phyloP scores from a whole-genome alignment of 2,888 invertebrate genomes.

The Blastobasis lacticolella region DNA sequence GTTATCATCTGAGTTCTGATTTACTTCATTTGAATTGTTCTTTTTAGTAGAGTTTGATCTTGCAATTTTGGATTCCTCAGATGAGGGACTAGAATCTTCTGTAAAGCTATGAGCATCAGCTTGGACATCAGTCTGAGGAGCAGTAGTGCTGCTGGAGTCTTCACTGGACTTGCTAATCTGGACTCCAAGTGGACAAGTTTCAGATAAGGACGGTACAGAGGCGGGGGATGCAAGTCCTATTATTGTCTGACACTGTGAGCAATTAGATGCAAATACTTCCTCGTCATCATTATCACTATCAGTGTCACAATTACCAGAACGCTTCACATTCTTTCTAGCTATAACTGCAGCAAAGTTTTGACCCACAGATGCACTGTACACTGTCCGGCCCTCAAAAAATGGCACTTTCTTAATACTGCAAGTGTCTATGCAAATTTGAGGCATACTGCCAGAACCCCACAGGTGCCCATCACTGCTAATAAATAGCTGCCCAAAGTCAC shows the following conservation, averaged over 20 bases:
- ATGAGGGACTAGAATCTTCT: constrained; percentile 73
- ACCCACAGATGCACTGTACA: constrained; percentile 83
- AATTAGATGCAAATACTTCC: constrained; percentile 78
- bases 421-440: constrained; percentile 77
- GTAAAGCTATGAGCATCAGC: constrained; percentile 69
- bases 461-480: constrained; percentile 79
- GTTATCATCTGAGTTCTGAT: constrained; percentile 30
- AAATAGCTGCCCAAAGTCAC: constrained; percentile 77
- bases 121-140: constrained; percentile 71
- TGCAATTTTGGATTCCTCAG: constrained; percentile 69
- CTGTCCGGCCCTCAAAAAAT: constrained; percentile 80
- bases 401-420: constrained; percentile 76
- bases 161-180: constrained; percentile 76
- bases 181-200: constrained; percentile 77
- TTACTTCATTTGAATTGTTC: constrained; percentile 27
- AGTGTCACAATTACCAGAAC: constrained; percentile 70
- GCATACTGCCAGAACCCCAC: constrained; percentile 81
- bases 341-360: constrained; percentile 84
- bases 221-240: constrained; percentile 73
- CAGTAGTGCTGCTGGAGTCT: constrained; percentile 76
- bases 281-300: constrained; percentile 76
- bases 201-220: constrained; percentile 76
- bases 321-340: constrained; percentile 75
- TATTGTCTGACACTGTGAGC: constrained; percentile 77
- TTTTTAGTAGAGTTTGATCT: constrained; percentile 55